Base-by-base conservation (phyloP, 2,888 invertebrate genomes). In the Drosophila aldrichi region DNA sequence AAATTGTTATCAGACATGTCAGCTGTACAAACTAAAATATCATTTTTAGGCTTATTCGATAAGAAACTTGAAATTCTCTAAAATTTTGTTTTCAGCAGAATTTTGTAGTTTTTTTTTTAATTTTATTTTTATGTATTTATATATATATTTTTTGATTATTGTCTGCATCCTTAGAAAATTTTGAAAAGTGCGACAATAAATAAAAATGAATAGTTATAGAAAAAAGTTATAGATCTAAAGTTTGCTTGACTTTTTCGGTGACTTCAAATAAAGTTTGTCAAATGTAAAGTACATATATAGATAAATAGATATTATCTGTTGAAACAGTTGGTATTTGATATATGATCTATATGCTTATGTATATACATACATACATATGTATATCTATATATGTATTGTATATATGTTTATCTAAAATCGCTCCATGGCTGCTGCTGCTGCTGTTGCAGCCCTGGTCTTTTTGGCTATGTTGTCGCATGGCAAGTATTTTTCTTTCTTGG, bases 401-500 rank as follows among this genome's bases (percentile, higher is more conserved):
- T 2, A 38, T 38, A 6, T 32, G 32, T 32, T 32, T 32, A 6
- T 9, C 32, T 32, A 32, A 32, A 32, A 10, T 16, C 6, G 36
- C 6, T 16, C 16, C 32, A 32, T 32, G 1, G 32, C 32, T 36
- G 36, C 14, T 16, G 14, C 18, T 49, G 14, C 18, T 49, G 36
- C 36, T 41, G 55, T 3, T 67, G 80, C 67, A 84, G 66, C 83
- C 83, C 83, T 84, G 88, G 88, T 68, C 57, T 52, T 72, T 66
- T 74, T 68, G 73, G 78, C 79, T 68, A 69, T 77, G 82, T 89
- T 84, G 84, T 89, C 89, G 84, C 84, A 87, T 89, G 88, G 84
- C 89, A 89, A 84, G 84, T 88, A 84, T 84, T 84, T 84, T 84
- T 84, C 84, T 88, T 89, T 89, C 84, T 84, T 89, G 88, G 84